Base-by-base conservation (phyloP, 2,888 invertebrate species). In the Chromoteleia sp. region DNA sequence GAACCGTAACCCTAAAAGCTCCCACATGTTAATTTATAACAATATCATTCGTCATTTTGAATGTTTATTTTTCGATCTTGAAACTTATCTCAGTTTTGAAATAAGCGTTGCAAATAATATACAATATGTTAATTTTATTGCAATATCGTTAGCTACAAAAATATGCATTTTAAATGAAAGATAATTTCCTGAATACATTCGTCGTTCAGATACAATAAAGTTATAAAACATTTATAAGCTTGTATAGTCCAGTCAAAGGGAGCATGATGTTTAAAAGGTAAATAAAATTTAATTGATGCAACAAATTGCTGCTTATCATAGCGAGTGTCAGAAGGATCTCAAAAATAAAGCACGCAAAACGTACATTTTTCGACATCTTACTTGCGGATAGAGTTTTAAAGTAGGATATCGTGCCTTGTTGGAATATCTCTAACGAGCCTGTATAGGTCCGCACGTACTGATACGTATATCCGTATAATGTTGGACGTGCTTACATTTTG, bases 401-500 rank as follows among this genome's bases (percentile, higher is more conserved):
- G 65, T 63, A 68, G 71, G 54, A 63, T 73, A 74, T 68, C 50
- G 77, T 81, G 70, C 68, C 63, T 82, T 43, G 45, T 59, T 65
- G 68, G 65, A 82, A 75, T 82, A 82, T 70, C 70, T 82, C 68
- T 74, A 74, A 74, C 81, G 74, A 74, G 73, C 61, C 25, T 54
- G 61, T 59, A 65, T 61, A 15, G 61, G 65, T 74, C 73, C 14
- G 71, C 78, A 71, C 82, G 75, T 75, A 50, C 70, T 67, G 74
- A 82, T 82, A 82, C 74, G 65, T 74, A 70, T 65, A 75, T 75
- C 70, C 58, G 76, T 70, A 63, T 77, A 70, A 63, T 63, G 58
- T 65, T 75, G 65, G 45, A 82, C 78, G 74, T 78, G 70, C 75
- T 82, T 82, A 75, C 68, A 65, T 77, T 61, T 61, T 70, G 74